phyloP scores from a whole-genome alignment of 2,113 vertebrate species.

The Hypanus sabinus region DNA sequence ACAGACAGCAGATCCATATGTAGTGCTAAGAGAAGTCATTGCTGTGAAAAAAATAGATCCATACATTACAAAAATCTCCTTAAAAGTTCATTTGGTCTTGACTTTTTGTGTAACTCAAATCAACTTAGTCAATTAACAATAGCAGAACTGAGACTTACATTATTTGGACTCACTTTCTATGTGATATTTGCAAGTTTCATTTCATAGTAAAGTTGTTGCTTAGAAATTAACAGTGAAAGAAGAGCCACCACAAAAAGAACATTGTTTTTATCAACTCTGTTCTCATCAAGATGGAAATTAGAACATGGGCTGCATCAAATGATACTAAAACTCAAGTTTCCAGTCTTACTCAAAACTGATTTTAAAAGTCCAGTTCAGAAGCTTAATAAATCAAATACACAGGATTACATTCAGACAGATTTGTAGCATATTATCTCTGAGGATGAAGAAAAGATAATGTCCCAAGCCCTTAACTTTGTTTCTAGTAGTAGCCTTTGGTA shows the following conservation, averaged over 20 bases:
- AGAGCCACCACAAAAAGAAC: neutral
- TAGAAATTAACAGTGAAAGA: no score
- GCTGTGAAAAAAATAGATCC: no score
- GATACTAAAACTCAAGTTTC: neutral
- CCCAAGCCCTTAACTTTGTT: neutral
- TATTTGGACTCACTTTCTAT: no score
- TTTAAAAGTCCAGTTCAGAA: neutral
- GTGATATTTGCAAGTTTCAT: no score
- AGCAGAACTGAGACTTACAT: no score
- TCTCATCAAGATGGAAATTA: neutral
- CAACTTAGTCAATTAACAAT: no score
- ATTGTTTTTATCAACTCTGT: neutral
- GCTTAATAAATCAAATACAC: neutral
- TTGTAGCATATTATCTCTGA: neutral
- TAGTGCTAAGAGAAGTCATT: no score
- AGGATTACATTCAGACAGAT: neutral
- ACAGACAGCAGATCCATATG: no score
- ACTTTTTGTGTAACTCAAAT: neutral
- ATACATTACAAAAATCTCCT: no score
- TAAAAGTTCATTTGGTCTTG: neutral
- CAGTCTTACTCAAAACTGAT: neutral
- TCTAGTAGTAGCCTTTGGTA: neutral
- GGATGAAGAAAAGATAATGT: neutral
- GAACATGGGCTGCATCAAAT: neutral
- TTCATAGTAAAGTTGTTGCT: no score